Evolutionary conservation across 2,888 invertebrate genomes (phyloP).

Genomic region (Gasteruption jaculator): DNA sequence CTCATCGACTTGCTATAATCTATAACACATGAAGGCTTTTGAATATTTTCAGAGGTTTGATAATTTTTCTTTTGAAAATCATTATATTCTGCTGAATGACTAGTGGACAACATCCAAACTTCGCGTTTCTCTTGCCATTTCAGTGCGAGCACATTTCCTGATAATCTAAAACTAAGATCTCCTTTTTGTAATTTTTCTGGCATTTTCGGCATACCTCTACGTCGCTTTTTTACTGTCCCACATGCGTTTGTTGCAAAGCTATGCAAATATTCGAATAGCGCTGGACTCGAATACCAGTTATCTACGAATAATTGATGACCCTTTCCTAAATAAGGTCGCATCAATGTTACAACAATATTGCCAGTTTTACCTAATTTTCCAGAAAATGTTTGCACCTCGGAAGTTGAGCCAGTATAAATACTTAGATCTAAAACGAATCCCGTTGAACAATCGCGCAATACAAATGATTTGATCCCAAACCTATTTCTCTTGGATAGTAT

Average conservation of each 20-base stretch:
- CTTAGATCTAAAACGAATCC: not conserved
- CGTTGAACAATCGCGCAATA: too few species aligned
- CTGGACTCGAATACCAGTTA: constrained; percentile 1
- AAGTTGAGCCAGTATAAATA: constrained; percentile 1
- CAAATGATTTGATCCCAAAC: too few species aligned
- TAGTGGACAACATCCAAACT: too few species aligned
- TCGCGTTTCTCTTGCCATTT: too few species aligned
- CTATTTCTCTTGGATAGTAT: constrained; percentile 1
- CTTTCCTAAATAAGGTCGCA: constrained; percentile 11
- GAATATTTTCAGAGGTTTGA: constrained; percentile 9
- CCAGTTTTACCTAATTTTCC: constrained; percentile 11
- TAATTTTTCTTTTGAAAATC: constrained; percentile 7
- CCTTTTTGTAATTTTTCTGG: not conserved
- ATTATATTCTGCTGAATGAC: constrained; percentile 5
- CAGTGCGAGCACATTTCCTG: too few species aligned
- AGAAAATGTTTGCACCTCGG: constrained; percentile 7
- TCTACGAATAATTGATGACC: constrained; percentile 7
- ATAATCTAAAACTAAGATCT: constrained; percentile 1
- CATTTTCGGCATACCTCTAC: constrained; percentile 8
- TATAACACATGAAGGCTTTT: constrained; percentile 8
- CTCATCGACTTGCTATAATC: constrained; percentile 8
- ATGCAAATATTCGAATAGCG: constrained; percentile 9
- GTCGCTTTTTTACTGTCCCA: constrained; percentile 6
- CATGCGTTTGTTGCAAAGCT: constrained; percentile 10
- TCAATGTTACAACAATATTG: constrained; percentile 11